phyloP scores from a whole-genome alignment of 2,888 invertebrate species.

The Strigamia maritima region DNA sequence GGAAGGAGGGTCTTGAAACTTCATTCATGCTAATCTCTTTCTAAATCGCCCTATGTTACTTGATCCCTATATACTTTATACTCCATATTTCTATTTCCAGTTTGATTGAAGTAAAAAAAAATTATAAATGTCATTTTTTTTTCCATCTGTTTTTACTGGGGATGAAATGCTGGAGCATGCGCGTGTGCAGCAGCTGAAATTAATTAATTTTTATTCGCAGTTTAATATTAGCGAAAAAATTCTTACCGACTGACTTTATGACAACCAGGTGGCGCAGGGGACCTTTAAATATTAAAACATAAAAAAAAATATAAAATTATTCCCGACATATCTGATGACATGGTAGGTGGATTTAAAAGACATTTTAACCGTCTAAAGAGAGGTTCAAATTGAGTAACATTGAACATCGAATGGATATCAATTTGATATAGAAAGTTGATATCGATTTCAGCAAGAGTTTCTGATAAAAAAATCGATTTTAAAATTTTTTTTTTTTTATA shows the following conservation, averaged over 20 bases:
- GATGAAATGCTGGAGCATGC: not conserved
- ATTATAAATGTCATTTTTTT: conserved; percentile 15
- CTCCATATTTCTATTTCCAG: conserved; percentile 8
- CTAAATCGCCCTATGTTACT: not conserved
- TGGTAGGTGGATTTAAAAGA: no score
- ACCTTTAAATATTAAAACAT: not conserved
- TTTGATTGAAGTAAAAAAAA: not conserved
- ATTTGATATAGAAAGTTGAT: not conserved
- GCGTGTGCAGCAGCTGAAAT: not conserved
- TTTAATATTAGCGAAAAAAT: conserved; percentile 9
- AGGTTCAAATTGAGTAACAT: no score
- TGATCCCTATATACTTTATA: not conserved
- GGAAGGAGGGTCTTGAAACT: no score
- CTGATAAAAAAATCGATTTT: no score
- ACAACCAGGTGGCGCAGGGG: not conserved
- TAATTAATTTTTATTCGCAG: conserved; percentile 21
- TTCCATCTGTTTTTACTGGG: no score
- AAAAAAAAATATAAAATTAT: not conserved
- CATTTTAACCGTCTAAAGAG: no score
- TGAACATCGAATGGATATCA: no score
- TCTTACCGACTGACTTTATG: not conserved
- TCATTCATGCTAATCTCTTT: not conserved
- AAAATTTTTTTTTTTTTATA: no score
- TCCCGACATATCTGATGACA: no score
- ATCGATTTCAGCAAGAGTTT: no score